Conservation (phyloP, 2,797 vertebrate species). For the Podarcis siculus region DNA sequence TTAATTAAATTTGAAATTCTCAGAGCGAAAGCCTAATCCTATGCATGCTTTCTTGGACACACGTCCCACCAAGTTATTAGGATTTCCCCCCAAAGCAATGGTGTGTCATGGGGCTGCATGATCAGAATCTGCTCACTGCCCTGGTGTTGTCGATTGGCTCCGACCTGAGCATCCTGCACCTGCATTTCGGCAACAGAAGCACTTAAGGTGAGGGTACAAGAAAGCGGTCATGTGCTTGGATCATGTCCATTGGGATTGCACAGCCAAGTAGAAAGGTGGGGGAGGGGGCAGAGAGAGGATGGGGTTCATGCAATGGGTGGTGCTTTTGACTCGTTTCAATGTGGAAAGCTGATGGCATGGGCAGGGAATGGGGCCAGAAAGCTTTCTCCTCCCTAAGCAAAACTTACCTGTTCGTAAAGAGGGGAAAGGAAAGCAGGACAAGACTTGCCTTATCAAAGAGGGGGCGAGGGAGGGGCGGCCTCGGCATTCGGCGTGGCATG, state of each 20-base stretch:
- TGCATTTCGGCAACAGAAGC: background rate
- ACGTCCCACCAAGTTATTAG: too few relatives aligned
- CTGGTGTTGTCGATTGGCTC: background rate
- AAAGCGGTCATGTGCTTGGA: background rate
- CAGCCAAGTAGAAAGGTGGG: constrained; percentile 9
- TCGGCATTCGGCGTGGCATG: constrained; percentile 65
- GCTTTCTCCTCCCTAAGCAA: constrained; percentile 46
- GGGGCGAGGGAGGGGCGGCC: constrained; percentile 20
- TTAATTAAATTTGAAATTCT: too few relatives aligned
- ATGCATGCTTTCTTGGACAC: background rate
- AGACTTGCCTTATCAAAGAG: background rate
- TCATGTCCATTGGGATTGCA: background rate
- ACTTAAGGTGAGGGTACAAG: background rate
- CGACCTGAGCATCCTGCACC: background rate
- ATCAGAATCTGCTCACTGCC: too few relatives aligned
- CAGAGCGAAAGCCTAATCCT: background rate
- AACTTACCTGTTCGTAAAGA: constrained; percentile 60
- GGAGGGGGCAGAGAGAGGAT: constrained; percentile 30
- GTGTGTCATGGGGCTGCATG: background rate
- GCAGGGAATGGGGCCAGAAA: constrained; percentile 40
- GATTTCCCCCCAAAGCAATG: background rate
- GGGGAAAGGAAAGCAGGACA: constrained; percentile 26
- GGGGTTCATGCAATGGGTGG: constrained; percentile 65
- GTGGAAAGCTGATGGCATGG: constrained; percentile 49
- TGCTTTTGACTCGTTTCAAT: background rate